Base-by-base conservation (phyloP, 1,140 invertebrate genomes). In the Megalonaias nervosa region DNA sequence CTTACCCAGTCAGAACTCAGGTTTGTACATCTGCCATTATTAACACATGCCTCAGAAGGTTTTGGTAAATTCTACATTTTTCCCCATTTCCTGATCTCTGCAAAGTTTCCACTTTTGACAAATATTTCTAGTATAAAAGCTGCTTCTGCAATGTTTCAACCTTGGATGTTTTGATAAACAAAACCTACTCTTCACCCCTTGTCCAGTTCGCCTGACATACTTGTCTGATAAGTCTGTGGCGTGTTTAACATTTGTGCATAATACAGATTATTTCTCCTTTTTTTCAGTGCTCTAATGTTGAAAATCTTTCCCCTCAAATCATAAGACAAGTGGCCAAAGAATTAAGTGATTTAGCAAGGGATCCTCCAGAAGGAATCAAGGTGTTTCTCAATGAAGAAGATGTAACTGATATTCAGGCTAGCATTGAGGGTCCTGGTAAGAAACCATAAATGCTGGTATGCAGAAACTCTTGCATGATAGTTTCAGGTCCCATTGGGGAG, bases 261-360 rank as follows among this genome's bases (percentile, higher is more conserved):
- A 31, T 66, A 21, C 13, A 66, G 12, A 26, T 66, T 66, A 17
- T 69, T 72, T 70, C 77, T 4, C 75, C 69, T 75, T 73, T 67
- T 31, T 82, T 83, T 71, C 84, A 88, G 87, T 76, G 84, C 75
- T 88, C 88, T 58, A 97, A 97, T 92, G 95, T 97, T 74, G 97
- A 98, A 92, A 98, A 98, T 92, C 91, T 97, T 71, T 96, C 96
- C 70, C 97, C 97, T n/a, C 96, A 97, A 93, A 95, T 96, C 65
- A 96, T 97, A 59, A 91, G 96, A 56, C 93, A 94, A 87, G 94
- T 98, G 64, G 93, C 94, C 38, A 95, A 95, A 89, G 96, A 98
- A 92, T 93, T 97, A 90, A 93, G 94, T 83, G 94, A 95, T 81
- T 91, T 98, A 78, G 92, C 93, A 68, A 92, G 92, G 79, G 93